Conservation (phyloP, 2,113 vertebrate species). For the Taxidea taxus region DNA sequence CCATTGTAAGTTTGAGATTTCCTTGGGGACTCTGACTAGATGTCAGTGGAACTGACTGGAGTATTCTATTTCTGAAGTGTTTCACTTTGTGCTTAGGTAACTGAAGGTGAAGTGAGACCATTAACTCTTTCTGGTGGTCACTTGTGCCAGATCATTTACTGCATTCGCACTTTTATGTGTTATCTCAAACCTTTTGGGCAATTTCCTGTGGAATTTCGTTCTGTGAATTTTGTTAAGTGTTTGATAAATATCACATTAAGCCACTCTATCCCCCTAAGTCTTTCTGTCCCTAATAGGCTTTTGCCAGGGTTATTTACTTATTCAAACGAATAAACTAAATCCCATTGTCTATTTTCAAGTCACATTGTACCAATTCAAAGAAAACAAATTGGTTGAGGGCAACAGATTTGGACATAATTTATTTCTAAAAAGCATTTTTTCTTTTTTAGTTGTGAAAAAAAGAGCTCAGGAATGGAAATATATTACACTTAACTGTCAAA, state of each 20-base stretch:
- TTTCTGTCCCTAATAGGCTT: not conserved
- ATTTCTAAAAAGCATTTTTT: slow-evolving; percentile 64
- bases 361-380: slow-evolving; percentile 32
- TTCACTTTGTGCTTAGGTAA: not conserved
- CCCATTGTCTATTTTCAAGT: not conserved
- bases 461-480: slow-evolving; percentile 34
- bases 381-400: slow-evolving; percentile 26
- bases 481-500: slow-evolving; percentile 9
- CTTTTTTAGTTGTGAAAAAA: not conserved
- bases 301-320: not conserved
- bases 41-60: not conserved
- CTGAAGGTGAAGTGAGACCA: not conserved
- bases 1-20: not conserved
- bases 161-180: not conserved
- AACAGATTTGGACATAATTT: slow-evolving; percentile 55
- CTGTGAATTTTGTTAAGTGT: not conserved
- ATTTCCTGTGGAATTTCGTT: not conserved
- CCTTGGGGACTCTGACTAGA: not conserved
- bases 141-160: not conserved
- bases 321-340: not conserved
- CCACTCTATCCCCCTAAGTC: not conserved
- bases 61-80: not conserved
- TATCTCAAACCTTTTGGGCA: not conserved
- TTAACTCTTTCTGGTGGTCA: not conserved
- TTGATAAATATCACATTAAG: not conserved